Evolutionary conservation across 2,113 vertebrate genomes (phyloP), one percentile per base, ranked within the genome.

Genomic region (Cephalopterus ornatus): DNA sequence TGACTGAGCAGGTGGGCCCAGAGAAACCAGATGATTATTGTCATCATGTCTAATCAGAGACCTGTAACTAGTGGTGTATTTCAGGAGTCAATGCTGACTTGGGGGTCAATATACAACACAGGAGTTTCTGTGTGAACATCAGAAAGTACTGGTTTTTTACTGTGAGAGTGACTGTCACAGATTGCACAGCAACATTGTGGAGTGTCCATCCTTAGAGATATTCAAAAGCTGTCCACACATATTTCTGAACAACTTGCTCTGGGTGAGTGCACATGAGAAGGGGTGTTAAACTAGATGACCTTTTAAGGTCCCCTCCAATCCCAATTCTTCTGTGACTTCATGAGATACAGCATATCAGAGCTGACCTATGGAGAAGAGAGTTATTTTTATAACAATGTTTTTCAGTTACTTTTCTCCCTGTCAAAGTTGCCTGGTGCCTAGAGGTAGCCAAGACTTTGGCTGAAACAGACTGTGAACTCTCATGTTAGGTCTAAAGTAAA

Each of bases 1-100:
- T 3, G 3, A 27, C 5, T 23, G 46, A 71, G 50, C 2, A 1
- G 12, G 10, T 85, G 9, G 6, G 2, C 18, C 20, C 24, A 73
- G 27, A 79, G 8, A 5, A 18, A 49, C 27, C 11, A 70, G 9
- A 19, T 39, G 17, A 52, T 52, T 22, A 37, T 2, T 67, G 26
- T 10, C 14, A 52, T 46, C 1, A 6, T 28, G 26, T 35, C 11
- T 63, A 33, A 5, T 27, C 22, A 70, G n/a, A 62, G 37, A 42
- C 3, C 26, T 55, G 22, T 14, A 87, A 33, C 13, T 30, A 22
- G 10, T 7, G 6, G 10, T 42, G 16, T 44, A 30, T 26, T 26
- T 66, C 19, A 79, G 9, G 18, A 3, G 10, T 68, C n/a, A 63
- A 5, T 53, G 37, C 13, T 47, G 28, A 56, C 19, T 33, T 10